Evolutionary conservation across 2,113 vertebrate genomes (phyloP), one percentile per base, ranked within the genome.

Genomic region (Laterallus jamaicensis): DNA sequence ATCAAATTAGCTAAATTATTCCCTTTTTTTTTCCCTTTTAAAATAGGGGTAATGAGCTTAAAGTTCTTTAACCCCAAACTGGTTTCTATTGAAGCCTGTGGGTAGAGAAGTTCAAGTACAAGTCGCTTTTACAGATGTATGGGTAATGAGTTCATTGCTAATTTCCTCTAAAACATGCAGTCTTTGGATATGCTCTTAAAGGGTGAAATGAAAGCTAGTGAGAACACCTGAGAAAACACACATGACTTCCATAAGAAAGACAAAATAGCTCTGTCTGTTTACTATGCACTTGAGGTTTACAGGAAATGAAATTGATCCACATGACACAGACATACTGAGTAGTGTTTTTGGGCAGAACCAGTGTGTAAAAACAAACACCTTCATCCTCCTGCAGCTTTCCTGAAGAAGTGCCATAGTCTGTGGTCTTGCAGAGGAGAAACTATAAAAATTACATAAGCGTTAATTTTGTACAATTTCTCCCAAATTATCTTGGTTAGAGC

Each of bases 361-460:
- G 32, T 16, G 20, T 10, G 0, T 59, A 15, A 68, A 54, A 17
- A 12, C 32, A 19, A 54, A 3, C 28, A 10, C 2, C 8, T 31
- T 31, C 24, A 16, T 77, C 39, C 17, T 50, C 12, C 24, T 63
- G 42, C 10, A 22, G 31, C n/a, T 86, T 70, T 60, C 11, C 52
- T 80, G 25, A 52, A 75, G 39, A 13, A 74, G 49, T 10, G 5
- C 15, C 25, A 24, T 39, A 29, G 49, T 15, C 28, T 77, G 12
- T 25, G 55, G 13, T 19, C 49, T 64, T 35, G 5, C 18, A 42
- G 32, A 58, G 22, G 56, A 56, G 15, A 52, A 60, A 56, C 40
- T 5, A 11, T 56, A 11, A n/a, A 74, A 19, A 16, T 50, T 50
- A 62, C 3, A 2, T 0, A 47, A 16, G 24, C 1, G 15, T 58